Base-by-base conservation (phyloP, 2,797 vertebrate genomes). In the Crenichthys baileyi region DNA sequence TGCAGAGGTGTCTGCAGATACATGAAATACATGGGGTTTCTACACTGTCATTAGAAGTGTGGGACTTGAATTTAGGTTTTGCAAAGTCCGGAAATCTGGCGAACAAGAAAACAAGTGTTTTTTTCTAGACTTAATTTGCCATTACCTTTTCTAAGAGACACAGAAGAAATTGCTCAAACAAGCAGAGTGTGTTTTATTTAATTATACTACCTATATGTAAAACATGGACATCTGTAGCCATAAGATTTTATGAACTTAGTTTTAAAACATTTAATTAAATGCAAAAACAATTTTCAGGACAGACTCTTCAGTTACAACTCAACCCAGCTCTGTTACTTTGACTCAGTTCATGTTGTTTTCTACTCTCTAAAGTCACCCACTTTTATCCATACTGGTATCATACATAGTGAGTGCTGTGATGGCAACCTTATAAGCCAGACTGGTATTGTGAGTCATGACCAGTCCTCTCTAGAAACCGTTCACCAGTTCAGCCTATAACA, bases 401-500 rank as follows among this genome's bases (percentile, higher is more conserved):
- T 20, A 48, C 24, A 58, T 58, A 20, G 22, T 48, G 39, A 58
- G 26, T 46, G 44, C 50, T 24, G 18, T 31, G 15, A 46, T 41
- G 0, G 36, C 12, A 31, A 7, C 41, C 12, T 71, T 77, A 22
- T 71, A 48, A 68, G 36, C 29, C n/a, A 8, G n/a, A 70, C 56
- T 71, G n/a, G 39, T 48, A 7, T 48, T 46, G 39, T n/a, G 53
- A 77, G 76, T 77, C 67, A 56, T 29, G 15, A 53, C 31, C 48
- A 68, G 53, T 77, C 51, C 36, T 24, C 36, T 55, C 24, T 20
- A 5, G 39, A 77, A 53, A 26, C 29, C 2, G 20, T 31, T 65
- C 60, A 46, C 55, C 36, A 55, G 50, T 63, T 56, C 70, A 73
- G 75, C 73, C 24, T 58, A 70, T 68, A 53, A 68, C 50, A 31